Percentiles rank a stretch among this genome's conserved stretches.
phyloP scores from a whole-genome alignment of 2,113 vertebrate species.

The Cichladusa arquata region DNA sequence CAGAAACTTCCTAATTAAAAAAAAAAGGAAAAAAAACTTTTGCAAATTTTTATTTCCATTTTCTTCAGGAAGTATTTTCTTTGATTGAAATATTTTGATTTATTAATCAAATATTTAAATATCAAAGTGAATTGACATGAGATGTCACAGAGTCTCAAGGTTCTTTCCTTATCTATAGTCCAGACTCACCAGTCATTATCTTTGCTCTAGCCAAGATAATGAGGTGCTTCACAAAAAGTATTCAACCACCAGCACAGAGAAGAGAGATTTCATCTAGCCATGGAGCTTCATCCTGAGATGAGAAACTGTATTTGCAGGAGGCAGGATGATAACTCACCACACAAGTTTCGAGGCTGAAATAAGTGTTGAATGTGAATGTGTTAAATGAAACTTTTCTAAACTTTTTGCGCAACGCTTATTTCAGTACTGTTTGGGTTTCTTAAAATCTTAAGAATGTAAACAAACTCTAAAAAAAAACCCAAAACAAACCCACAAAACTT shows the following conservation, averaged over 20 bases:
- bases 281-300: neutral
- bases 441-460: neutral
- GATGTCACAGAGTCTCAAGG: neutral
- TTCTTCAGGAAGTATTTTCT: neutral
- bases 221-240: neutral
- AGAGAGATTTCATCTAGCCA: neutral
- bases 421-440: neutral
- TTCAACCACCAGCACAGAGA: neutral
- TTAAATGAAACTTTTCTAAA: neutral
- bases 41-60: rapidly evolving
- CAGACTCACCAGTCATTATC: neutral
- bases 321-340: neutral
- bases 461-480: neutral
- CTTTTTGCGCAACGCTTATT: rapidly evolving
- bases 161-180: neutral
- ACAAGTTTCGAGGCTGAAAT: neutral
- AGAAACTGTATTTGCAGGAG: neutral
- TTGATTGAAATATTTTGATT: neutral
- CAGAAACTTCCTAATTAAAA: neutral
- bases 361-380: neutral
- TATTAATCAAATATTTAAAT: neutral
- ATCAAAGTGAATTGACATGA: neutral
- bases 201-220: neutral
- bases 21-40: neutral
- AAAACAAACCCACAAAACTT: neutral